Base-by-base conservation (phyloP, 2,888 invertebrate species). In the Nycteola revayana region DNA sequence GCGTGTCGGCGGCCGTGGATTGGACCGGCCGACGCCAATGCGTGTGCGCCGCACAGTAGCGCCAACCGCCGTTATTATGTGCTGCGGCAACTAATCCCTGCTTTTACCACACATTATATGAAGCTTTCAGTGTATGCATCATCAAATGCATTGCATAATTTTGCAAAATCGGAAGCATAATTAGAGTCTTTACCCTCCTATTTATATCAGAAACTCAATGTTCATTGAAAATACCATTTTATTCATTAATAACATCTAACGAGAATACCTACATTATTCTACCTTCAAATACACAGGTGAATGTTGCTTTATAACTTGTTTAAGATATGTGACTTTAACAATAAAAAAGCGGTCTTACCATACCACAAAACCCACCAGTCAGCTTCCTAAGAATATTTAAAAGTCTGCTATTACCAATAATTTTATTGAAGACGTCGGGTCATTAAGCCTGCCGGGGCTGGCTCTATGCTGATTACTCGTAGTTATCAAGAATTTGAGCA, bases 401-500 rank as follows among this genome's bases (percentile, higher is more conserved):
- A 70, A 68, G 66, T 74, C 77, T 71, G 72, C 79, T 83, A 21
- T n/a, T 21, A 84, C 80, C 83, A 78, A 84, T 88, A 86, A 88
- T 14, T 14, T 14, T 14, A 14, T 88, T 88, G 86, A 81, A 79
- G 78, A 72, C 67, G 59, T 66, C 59, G 69, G 59, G 68, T 78
- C 73, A 85, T 85, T 84, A 85, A 82, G 73, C 72, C 73, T 67
- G 72, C 71, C 74, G 72, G 70, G 71, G 78, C 77, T 64, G 80
- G 74, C 73, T 82, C 86, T 86, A 84, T 85, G 82, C 78, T 76
- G 85, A 88, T 88, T 81, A 74, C 83, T 77, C 75, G 82, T 85
- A 82, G 83, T 87, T 86, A 87, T 86, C 81, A 81, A 72, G 84
- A 87, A 86, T 86, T 83, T 76, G 80, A 79, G 69, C 71, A 77